Evolutionary conservation across 2,797 vertebrate species (phyloP).

Genomic region (Tangara arthus): DNA sequence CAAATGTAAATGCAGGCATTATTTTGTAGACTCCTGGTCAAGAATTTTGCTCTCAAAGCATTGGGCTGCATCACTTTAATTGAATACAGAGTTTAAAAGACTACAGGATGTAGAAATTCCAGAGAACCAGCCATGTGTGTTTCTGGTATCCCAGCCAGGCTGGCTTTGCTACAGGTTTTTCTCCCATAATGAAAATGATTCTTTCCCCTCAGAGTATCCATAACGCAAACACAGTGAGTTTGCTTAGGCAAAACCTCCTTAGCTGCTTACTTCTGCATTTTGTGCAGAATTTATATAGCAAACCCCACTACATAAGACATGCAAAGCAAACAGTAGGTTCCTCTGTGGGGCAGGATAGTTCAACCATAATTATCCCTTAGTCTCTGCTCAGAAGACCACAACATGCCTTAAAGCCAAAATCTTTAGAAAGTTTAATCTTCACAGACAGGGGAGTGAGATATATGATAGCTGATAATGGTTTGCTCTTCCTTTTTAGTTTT

Average conservation of each 20-base stretch:
- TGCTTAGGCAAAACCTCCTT: neutral
- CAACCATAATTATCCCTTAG: conserved; percentile 16
- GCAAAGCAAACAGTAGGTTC: conserved; percentile 29
- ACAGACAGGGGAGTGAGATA: neutral
- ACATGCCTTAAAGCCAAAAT: conserved; percentile 30
- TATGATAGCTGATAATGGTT: neutral
- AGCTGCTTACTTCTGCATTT: conserved; percentile 42
- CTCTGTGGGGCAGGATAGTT: neutral
- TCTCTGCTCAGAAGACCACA: conserved; percentile 35
- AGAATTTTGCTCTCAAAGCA: neutral
- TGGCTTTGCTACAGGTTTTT: neutral
- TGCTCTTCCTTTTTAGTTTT: neutral
- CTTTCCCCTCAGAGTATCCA: neutral
- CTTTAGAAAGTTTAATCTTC: neutral
- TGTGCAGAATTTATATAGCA: conserved; percentile 23
- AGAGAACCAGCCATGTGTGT: neutral
- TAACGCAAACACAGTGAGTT: neutral
- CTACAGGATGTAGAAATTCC: neutral
- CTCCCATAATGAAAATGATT: neutral
- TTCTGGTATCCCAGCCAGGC: neutral
- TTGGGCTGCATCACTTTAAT: neutral
- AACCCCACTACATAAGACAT: neutral
- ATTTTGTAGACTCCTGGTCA: neutral
- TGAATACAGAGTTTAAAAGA: neutral
- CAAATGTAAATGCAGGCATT: neutral